These are phyloP conservation scores for Ochotona princeps DNA, from an alignment of 2,113 vertebrate species.

Conservation along the genomic window DNA sequence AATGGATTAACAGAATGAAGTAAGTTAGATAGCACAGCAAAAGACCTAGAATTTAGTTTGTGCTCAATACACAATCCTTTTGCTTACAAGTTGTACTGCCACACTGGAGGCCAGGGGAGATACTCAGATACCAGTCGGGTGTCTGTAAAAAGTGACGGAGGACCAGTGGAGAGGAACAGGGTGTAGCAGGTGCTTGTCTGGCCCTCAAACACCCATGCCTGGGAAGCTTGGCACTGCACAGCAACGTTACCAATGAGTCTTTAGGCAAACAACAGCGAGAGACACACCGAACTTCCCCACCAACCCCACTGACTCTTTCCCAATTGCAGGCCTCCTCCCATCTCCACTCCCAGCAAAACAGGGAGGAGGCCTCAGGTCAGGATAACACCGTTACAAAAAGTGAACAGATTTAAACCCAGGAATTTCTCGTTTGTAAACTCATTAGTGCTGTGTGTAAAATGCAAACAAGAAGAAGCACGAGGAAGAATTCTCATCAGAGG, in stretches of 20 bases:
- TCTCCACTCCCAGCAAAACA: neutral
- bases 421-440: neutral
- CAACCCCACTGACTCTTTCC: neutral
- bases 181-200: neutral
- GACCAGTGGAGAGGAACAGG: neutral
- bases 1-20: neutral
- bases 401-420: neutral
- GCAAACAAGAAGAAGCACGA: neutral
- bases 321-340: neutral
- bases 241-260: neutral
- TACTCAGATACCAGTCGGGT: neutral
- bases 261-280: neutral
- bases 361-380: neutral
- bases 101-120: neutral
- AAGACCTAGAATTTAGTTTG: neutral
- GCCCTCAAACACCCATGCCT: neutral
- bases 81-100: neutral
- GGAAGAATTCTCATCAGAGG: slow-evolving; percentile 36
- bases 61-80: neutral
- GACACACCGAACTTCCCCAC: neutral
- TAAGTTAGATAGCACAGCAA: neutral
- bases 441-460: neutral
- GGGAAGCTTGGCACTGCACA: neutral
- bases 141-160: neutral
- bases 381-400: neutral